phyloP scores from a whole-genome alignment of 1,140 invertebrate species.

The Drosophila nasuta region DNA sequence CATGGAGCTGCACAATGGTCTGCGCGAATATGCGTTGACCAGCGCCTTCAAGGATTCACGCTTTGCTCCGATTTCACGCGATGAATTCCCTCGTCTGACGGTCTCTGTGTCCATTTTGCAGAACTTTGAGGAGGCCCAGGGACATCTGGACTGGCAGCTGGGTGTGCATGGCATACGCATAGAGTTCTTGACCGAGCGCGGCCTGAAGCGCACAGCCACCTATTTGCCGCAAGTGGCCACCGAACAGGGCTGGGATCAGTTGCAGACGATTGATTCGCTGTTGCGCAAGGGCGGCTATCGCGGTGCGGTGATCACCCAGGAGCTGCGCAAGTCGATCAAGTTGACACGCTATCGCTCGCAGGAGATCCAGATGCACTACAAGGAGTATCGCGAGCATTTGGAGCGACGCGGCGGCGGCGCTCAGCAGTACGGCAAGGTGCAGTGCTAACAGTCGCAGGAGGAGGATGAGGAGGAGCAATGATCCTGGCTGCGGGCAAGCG shows the following conservation, averaged over 20 bases:
- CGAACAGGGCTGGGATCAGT: constrained; percentile 99
- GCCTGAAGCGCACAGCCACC: constrained; percentile 97
- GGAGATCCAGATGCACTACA: constrained; percentile 85
- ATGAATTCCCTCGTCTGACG: constrained; percentile 96
- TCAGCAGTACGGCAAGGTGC: constrained; percentile 76
- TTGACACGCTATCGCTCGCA: constrained; percentile 95
- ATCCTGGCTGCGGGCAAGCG: constrained; percentile 74
- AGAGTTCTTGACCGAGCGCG: constrained; percentile 98
- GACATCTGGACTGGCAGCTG: constrained; percentile 99
- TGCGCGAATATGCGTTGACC: constrained; percentile 98
- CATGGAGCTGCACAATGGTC: constrained; percentile 91
- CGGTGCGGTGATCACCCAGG: constrained; percentile 92
- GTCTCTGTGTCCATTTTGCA: constrained; percentile 97
- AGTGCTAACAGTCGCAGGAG: constrained; percentile 82
- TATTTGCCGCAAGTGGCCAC: constrained; percentile 98
- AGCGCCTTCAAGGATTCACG: constrained; percentile 99
- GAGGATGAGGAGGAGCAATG: constrained; percentile 58
- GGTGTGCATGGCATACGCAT: constrained; percentile 99
- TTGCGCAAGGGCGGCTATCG: constrained; percentile 98
- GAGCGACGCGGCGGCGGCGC: constrained; percentile 58
- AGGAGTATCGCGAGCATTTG: constrained; percentile 80
- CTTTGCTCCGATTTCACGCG: constrained; percentile 97
- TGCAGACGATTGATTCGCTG: constrained; percentile 98
- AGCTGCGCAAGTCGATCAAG: constrained; percentile 94
- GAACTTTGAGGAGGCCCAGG: constrained; percentile 96